Evolutionary conservation across 2,888 invertebrate genomes (phyloP).

Genomic region (Phrixothrix hirtus): DNA sequence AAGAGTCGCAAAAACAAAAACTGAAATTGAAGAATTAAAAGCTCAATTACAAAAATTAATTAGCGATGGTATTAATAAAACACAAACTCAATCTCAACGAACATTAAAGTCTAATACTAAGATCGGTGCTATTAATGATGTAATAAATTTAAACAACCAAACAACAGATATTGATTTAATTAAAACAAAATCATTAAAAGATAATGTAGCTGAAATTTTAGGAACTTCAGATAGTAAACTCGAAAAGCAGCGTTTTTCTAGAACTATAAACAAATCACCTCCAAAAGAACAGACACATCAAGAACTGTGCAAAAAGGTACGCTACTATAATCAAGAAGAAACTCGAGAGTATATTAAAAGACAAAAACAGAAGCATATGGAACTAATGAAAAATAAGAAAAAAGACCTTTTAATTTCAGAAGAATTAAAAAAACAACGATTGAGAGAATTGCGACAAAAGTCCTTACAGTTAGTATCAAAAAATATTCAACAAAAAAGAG

Average conservation of each 20-base stretch:
- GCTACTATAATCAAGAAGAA: constrained; percentile 58
- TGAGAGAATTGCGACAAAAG: constrained; percentile 56
- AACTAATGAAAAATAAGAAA: constrained; percentile 50
- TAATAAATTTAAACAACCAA: constrained; percentile 3
- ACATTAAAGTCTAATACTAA: constrained; percentile 10
- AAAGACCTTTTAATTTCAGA: constrained; percentile 37
- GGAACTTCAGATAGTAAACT: background rate
- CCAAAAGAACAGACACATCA: constrained; percentile 4
- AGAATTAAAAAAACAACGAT: constrained; percentile 56
- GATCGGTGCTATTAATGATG: constrained; percentile 6
- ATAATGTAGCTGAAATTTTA: constrained; percentile 11
- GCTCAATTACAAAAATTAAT: constrained; percentile 49
- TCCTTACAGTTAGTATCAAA: constrained; percentile 55
- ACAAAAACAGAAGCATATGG: constrained; percentile 59
- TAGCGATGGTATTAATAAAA: constrained; percentile 38
- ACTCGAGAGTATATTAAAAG: constrained; percentile 62
- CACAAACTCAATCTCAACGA: constrained; percentile 9
- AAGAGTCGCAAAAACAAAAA: constrained; percentile 45
- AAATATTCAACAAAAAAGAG: constrained; percentile 50
- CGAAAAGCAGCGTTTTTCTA: background rate
- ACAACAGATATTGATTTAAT: background rate
- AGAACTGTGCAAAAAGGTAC: constrained; percentile 36
- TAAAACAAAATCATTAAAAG: constrained; percentile 12
- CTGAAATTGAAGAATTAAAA: constrained; percentile 50
- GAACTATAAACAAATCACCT: background rate